Evolutionary conservation across 1,140 invertebrate genomes (phyloP).

Genomic region (Ips typographus): DNA sequence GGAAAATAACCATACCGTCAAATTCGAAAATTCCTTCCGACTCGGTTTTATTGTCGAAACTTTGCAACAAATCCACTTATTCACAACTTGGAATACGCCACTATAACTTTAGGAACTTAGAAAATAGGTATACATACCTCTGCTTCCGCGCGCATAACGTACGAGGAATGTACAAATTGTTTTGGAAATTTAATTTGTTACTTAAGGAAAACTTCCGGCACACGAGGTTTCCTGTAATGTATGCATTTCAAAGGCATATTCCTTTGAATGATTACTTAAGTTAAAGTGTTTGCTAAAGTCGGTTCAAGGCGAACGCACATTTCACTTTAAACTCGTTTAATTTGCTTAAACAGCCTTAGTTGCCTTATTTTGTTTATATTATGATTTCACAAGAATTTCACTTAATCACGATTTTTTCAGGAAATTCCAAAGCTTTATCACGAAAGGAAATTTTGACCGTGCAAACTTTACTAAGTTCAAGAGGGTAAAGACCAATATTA

Average conservation of each 20-base stretch:
- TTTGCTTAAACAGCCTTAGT: no score
- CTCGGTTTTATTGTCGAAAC: constrained; percentile 28
- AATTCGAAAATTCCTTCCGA: constrained; percentile 29
- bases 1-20: constrained; percentile 26
- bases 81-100: constrained; percentile 27
- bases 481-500: no score
- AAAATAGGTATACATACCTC: constrained; percentile 32
- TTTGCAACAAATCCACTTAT: constrained; percentile 33
- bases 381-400: no score
- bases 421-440: no score
- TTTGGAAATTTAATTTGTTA: constrained; percentile 27
- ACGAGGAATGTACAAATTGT: constrained; percentile 30
- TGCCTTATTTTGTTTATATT: no score
- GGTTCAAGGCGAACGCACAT: no score
- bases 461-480: no score
- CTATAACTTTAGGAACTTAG: constrained; percentile 24
- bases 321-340: no score
- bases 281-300: background rate
- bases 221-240: background rate
- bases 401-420: no score
- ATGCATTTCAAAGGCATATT: constrained; percentile 12
- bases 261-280: constrained; percentile 6
- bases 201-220: constrained; percentile 19
- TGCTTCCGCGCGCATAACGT: constrained; percentile 19
- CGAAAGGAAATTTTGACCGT: no score